Percentiles rank a stretch among this genome's conserved stretches.
phyloP scores from a whole-genome alignment of 2,797 vertebrate species.

The Hoplostethus mediterraneus region DNA sequence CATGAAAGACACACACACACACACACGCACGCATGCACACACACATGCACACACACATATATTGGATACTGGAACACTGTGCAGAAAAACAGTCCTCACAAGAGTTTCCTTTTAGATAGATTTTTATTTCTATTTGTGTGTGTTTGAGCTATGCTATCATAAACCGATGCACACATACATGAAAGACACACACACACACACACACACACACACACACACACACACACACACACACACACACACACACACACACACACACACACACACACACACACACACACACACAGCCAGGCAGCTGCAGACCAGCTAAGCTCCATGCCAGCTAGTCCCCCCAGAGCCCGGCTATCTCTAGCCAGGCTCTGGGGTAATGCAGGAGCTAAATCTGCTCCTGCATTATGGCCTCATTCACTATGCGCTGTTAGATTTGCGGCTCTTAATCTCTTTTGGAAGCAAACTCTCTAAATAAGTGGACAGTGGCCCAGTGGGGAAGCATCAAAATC shows the following conservation, averaged over 20 bases:
- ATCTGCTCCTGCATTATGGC: slow-evolving; percentile 38
- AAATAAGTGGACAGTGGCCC: slow-evolving; percentile 34
- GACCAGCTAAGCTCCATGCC: slow-evolving; percentile 29
- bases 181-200: background rate
- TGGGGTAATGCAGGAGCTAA: slow-evolving; percentile 30
- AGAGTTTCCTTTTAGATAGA: background rate
- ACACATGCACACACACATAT: slow-evolving; percentile 42
- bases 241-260: background rate
- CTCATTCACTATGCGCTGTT: slow-evolving; percentile 41
- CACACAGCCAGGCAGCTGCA: slow-evolving; percentile 45
- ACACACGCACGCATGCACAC: slow-evolving; percentile 1
- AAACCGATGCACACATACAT: background rate
- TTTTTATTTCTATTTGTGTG: background rate
- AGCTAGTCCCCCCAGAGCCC: slow-evolving; percentile 50
- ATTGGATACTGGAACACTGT: background rate
- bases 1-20: background rate
- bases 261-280: slow-evolving; percentile 29
- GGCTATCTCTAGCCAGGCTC: slow-evolving; percentile 18
- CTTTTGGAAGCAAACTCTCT: slow-evolving; percentile 32
- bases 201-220: background rate
- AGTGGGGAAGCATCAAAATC: slow-evolving; percentile 26
- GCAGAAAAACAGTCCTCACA: background rate
- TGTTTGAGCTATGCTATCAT: too few species aligned
- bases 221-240: background rate
- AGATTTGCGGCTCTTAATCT: slow-evolving; percentile 41